phyloP scores from a whole-genome alignment of 2,888 invertebrate species.

The Mechanitis messenoides region DNA sequence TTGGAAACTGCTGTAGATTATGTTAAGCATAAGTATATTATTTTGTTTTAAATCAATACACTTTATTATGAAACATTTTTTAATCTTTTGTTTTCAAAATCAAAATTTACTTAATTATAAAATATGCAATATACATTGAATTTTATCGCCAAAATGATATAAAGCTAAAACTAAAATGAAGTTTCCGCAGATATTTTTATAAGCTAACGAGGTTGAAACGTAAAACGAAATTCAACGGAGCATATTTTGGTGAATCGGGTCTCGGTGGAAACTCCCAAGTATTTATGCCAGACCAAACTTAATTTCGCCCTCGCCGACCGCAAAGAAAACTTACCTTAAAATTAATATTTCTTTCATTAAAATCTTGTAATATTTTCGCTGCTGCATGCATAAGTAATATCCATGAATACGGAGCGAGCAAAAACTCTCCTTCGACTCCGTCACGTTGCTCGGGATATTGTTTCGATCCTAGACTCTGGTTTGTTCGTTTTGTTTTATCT shows the following conservation, averaged over 20 bases:
- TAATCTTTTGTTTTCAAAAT: too few relatives aligned
- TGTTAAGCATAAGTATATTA: too few relatives aligned
- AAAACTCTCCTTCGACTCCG: slow-evolving; percentile 39
- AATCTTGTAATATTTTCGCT: slow-evolving; percentile 77
- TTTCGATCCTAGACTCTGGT: slow-evolving; percentile 32
- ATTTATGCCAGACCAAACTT: slow-evolving; percentile 49
- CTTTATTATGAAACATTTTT: too few relatives aligned
- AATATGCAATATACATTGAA: background rate
- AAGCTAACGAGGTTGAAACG: slow-evolving; percentile 17
- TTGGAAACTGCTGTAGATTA: too few relatives aligned
- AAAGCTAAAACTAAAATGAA: background rate
- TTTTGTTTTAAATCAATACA: too few relatives aligned
- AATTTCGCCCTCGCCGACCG: slow-evolving; percentile 58
- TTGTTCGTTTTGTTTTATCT: slow-evolving; percentile 32
- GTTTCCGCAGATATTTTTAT: background rate
- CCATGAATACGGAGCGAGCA: slow-evolving; percentile 72
- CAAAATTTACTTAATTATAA: background rate
- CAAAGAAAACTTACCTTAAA: slow-evolving; percentile 74
- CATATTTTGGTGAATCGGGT: slow-evolving; percentile 36
- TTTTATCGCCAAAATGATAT: background rate
- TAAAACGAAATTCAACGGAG: slow-evolving; percentile 37
- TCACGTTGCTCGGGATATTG: slow-evolving; percentile 22
- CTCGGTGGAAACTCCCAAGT: slow-evolving; percentile 25
- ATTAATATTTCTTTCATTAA: slow-evolving; percentile 79
- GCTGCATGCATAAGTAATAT: slow-evolving; percentile 78